Evolutionary conservation across 2,888 invertebrate genomes (phyloP).

Genomic region (Plagodis dolabraria): DNA sequence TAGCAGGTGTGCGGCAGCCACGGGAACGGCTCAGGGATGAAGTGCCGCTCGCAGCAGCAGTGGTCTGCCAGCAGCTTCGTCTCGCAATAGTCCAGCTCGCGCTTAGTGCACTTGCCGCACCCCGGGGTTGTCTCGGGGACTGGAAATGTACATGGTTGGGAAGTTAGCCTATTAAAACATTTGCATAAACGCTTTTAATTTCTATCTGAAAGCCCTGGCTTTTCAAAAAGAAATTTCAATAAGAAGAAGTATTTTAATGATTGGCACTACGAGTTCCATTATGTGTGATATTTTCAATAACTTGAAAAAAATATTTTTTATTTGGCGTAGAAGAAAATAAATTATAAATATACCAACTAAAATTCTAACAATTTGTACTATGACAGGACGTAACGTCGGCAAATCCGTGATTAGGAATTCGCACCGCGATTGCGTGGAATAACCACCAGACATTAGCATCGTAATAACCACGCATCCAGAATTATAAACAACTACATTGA

Average conservation of each 20-base stretch:
- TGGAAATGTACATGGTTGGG: constrained; percentile 34
- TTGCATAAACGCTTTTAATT: too few species aligned
- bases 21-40: constrained; percentile 86
- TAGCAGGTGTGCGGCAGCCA: constrained; percentile 89
- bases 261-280: too few species aligned
- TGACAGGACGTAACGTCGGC: not conserved
- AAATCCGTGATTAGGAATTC: not conserved
- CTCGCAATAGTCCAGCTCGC: constrained; percentile 87
- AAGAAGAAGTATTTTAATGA: too few species aligned
- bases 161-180: not conserved
- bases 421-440: not conserved
- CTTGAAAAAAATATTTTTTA: too few species aligned
- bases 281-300: too few species aligned
- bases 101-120: constrained; percentile 86
- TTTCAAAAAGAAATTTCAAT: too few species aligned
- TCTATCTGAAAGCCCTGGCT: too few species aligned
- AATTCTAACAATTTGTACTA: not conserved
- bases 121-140: constrained; percentile 69
- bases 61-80: constrained; percentile 83
- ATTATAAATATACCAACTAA: not conserved
- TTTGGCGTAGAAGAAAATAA: too few species aligned
- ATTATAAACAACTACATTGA: constrained; percentile 13
- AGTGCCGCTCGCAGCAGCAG: constrained; percentile 84
- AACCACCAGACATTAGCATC: constrained; percentile 6
- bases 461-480: constrained; percentile 17